These are phyloP conservation scores for Epinephelus malabaricus DNA, from an alignment of 2,797 vertebrate genomes.

Conservation along the genomic window DNA sequence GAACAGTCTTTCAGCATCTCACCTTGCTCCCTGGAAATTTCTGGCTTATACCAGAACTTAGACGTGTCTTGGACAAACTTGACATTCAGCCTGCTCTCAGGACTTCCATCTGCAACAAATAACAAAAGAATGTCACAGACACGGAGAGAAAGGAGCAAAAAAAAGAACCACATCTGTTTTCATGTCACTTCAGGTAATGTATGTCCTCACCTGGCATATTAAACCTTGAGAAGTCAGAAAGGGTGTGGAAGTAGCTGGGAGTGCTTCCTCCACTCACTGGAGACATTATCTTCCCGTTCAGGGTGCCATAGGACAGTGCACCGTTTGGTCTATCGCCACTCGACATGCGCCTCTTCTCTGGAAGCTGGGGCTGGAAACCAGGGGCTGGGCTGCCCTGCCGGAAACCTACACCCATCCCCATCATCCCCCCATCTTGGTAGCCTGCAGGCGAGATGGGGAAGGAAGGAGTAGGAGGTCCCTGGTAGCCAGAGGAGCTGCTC, in stretches of 20 bases:
- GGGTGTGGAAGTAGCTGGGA: conserved; percentile 91
- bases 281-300: conserved; percentile 93
- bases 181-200: neutral
- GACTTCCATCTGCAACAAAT: conserved; percentile 89
- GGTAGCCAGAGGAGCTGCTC: conserved; percentile 96
- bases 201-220: conserved; percentile 90
- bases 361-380: conserved; percentile 88
- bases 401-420: conserved; percentile 80
- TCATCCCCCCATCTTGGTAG: conserved; percentile 84
- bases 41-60: conserved; percentile 99
- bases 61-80: conserved; percentile 99
- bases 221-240: conserved; percentile 97
- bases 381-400: conserved; percentile 90
- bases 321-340: conserved; percentile 92
- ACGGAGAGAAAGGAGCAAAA: neutral
- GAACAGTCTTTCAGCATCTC: conserved; percentile 32
- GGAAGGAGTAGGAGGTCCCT: conserved; percentile 95
- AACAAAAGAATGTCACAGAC: conserved; percentile 12
- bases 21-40: conserved; percentile 99
- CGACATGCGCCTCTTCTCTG: conserved; percentile 95
- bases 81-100: conserved; percentile 93
- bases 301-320: conserved; percentile 90
- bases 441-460: conserved; percentile 92
- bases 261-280: conserved; percentile 87
- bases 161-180: neutral